Conservation (phyloP, 2,888 invertebrate species). For the Monoplex corrugatus region DNA sequence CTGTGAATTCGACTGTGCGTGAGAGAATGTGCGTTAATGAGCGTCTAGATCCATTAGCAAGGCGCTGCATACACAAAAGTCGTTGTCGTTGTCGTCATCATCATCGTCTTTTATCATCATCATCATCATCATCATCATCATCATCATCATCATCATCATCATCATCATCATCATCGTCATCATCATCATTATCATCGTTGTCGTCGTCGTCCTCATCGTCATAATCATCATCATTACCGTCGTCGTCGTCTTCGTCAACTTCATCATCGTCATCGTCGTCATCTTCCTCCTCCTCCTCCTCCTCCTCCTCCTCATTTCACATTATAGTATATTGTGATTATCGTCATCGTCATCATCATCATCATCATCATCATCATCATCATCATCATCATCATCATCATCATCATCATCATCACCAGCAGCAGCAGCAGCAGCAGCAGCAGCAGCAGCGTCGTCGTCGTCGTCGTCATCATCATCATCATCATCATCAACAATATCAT, state of each 20-base stretch:
- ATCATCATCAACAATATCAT: background rate
- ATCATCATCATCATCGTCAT: constrained; percentile 44
- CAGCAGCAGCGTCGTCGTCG: background rate
- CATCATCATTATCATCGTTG: constrained; percentile 38
- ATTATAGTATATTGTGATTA: no score
- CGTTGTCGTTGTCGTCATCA: no score
- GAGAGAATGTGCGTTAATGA: no score
- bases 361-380: constrained; percentile 43
- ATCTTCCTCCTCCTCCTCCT: no score
- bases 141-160: constrained; percentile 43
- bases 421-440: no score
- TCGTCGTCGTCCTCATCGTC: constrained; percentile 40
- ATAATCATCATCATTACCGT: constrained; percentile 35
- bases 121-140: constrained; percentile 31
- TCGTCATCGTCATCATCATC: no score
- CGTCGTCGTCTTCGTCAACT: no score
- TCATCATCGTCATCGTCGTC: no score
- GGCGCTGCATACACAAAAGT: no score
- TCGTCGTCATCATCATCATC: background rate
- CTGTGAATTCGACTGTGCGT: no score
- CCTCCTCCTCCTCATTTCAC: no score
- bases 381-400: constrained; percentile 41
- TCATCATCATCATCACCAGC: background rate
- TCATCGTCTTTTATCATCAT: constrained; percentile 25
- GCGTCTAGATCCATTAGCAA: no score